Conservation (phyloP, 2,797 vertebrate species). For the Ispidina picta region DNA sequence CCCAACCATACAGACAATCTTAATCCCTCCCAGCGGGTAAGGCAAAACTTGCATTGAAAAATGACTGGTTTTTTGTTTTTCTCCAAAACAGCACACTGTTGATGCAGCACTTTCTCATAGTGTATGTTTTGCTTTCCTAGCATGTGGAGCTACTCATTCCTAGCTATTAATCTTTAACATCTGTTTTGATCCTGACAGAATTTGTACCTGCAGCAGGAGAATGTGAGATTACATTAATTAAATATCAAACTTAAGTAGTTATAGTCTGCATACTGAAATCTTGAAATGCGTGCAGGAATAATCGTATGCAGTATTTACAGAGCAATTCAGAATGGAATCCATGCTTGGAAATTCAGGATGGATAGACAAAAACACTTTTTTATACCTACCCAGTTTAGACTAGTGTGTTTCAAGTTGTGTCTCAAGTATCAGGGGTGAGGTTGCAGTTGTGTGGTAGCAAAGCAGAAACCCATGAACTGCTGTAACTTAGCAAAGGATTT, state of each 20-base stretch:
- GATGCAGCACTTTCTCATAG: background rate
- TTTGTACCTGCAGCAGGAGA: background rate
- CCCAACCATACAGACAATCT: conserved; percentile 93
- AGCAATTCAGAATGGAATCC: background rate
- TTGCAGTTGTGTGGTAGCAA: background rate
- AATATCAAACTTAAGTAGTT: background rate
- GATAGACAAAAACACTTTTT: background rate
- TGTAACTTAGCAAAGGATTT: background rate
- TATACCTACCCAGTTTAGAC: background rate
- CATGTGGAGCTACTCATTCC: background rate
- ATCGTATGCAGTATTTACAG: background rate
- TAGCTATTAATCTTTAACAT: background rate
- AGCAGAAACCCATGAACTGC: background rate
- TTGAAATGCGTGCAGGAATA: background rate
- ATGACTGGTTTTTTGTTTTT: background rate
- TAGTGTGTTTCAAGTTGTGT: background rate
- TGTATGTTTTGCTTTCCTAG: background rate
- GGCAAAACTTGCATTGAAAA: background rate
- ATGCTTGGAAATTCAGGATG: background rate
- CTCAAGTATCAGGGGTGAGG: background rate
- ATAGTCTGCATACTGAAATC: background rate
- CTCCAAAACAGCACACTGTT: background rate
- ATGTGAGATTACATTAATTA: background rate
- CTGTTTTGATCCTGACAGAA: background rate
- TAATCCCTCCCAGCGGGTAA: conserved; percentile 86